phyloP scores from a whole-genome alignment of 2,888 invertebrate genomes.

The Acrocyrtus sp. region DNA sequence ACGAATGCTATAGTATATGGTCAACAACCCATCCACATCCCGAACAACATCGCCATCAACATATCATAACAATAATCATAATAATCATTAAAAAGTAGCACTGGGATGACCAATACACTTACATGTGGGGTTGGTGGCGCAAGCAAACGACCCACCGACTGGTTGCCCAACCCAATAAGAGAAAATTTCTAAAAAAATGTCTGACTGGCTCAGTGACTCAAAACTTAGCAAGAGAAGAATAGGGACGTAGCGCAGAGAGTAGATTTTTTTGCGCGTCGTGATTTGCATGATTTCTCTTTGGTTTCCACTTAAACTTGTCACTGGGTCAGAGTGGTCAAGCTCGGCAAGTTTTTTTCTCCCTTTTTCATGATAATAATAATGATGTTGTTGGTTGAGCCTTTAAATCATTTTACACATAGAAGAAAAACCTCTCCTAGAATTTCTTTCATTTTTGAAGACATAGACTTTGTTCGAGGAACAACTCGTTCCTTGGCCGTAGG shows the following conservation, averaged over 20 bases:
- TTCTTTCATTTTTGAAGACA: too few species aligned
- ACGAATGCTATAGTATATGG: too few species aligned
- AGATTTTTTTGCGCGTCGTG: slow-evolving; percentile 7
- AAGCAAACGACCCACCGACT: slow-evolving; percentile 25
- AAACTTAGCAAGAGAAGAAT: neutral
- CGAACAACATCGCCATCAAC: too few species aligned
- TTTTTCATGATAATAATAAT: slow-evolving; percentile 45
- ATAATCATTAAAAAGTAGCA: slow-evolving; percentile 42
- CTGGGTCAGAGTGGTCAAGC: slow-evolving; percentile 53
- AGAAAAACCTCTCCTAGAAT: slow-evolving; percentile 28
- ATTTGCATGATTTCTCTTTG: slow-evolving; percentile 56
- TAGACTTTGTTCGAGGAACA: slow-evolving; percentile 22
- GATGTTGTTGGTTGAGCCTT: slow-evolving; percentile 35
- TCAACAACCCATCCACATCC: too few species aligned
- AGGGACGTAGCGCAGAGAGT: slow-evolving; percentile 8
- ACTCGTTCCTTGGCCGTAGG: slow-evolving; percentile 37
- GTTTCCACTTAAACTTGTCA: slow-evolving; percentile 51
- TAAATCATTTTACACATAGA: slow-evolving; percentile 13
- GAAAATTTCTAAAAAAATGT: slow-evolving; percentile 48
- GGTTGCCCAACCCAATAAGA: slow-evolving; percentile 45
- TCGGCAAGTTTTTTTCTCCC: slow-evolving; percentile 47
- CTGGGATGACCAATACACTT: slow-evolving; percentile 5
- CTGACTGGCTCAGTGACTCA: slow-evolving; percentile 31
- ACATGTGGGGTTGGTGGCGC: neutral
- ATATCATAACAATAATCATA: slow-evolving; percentile 31